Conservation (phyloP, 1,140 invertebrate species). For the Pseudoatta argentina region DNA sequence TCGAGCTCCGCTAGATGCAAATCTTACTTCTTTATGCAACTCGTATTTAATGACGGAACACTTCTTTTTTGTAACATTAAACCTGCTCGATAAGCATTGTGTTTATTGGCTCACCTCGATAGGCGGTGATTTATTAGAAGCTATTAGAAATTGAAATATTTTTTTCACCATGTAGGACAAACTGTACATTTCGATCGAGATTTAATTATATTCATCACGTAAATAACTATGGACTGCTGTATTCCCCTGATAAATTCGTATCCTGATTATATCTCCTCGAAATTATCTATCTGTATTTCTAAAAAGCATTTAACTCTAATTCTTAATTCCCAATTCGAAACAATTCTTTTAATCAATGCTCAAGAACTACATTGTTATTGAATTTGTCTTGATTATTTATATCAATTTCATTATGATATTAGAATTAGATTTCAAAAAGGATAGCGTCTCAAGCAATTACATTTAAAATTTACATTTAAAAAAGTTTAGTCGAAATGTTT, state of each 20-base stretch:
- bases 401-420: not conserved
- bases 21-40: conserved; percentile 34
- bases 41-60: not conserved
- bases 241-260: not conserved
- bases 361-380: not conserved
- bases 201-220: not conserved
- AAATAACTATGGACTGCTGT: not conserved
- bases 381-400: not conserved
- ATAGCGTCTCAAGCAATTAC: no score
- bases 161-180: not conserved
- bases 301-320: not conserved
- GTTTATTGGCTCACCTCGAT: conserved; percentile 31
- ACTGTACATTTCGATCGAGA: not conserved
- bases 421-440: not conserved
- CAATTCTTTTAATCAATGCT: not conserved
- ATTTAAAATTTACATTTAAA: no score
- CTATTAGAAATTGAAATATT: not conserved
- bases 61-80: not conserved
- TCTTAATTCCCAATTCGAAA: not conserved
- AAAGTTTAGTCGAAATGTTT: no score
- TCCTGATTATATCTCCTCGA: not conserved
- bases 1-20: not conserved
- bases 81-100: not conserved
- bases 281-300: conserved; percentile 1
- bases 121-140: not conserved